Evolutionary conservation across 2,888 invertebrate genomes (phyloP).

Genomic region (Epiblema foenella): DNA sequence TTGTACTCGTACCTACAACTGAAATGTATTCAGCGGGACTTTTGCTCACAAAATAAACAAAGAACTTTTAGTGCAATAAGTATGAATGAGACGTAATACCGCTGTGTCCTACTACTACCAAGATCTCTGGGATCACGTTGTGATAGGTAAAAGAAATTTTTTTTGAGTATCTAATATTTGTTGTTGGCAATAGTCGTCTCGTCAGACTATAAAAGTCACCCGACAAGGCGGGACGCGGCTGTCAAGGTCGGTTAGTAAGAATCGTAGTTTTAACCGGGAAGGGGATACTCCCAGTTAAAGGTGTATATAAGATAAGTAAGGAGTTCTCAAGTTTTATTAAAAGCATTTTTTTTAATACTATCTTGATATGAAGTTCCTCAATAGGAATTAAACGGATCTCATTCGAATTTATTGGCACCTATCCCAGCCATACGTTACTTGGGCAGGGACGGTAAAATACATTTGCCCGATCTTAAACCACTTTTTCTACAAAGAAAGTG

Average conservation of each 20-base stretch:
- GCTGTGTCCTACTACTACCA: not conserved
- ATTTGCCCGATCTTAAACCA: not conserved
- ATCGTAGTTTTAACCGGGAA: conserved; percentile 14
- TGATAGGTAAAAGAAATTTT: not conserved
- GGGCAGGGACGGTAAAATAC: not conserved
- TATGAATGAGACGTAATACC: not conserved
- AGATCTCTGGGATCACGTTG: not conserved
- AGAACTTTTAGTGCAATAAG: not conserved
- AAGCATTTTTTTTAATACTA: too few species aligned
- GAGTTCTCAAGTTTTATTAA: too few species aligned
- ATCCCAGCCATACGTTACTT: not conserved
- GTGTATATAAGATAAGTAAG: not conserved
- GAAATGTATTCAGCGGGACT: not conserved
- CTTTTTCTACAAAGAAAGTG: conserved; percentile 37
- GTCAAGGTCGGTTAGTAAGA: conserved; percentile 55
- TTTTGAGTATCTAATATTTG: not conserved
- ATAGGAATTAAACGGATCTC: not conserved
- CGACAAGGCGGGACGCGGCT: conserved; percentile 38
- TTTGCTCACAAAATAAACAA: not conserved
- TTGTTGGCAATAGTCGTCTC: conserved; percentile 18
- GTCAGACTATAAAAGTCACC: conserved; percentile 25
- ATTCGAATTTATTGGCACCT: not conserved
- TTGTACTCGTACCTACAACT: not conserved
- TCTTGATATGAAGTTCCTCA: not conserved
- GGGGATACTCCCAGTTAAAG: not conserved